Percentiles rank a stretch among this genome's conserved stretches.
Evolutionary conservation across 1,140 invertebrate species (phyloP).

Genomic region (Lanistes nyassanus): DNA sequence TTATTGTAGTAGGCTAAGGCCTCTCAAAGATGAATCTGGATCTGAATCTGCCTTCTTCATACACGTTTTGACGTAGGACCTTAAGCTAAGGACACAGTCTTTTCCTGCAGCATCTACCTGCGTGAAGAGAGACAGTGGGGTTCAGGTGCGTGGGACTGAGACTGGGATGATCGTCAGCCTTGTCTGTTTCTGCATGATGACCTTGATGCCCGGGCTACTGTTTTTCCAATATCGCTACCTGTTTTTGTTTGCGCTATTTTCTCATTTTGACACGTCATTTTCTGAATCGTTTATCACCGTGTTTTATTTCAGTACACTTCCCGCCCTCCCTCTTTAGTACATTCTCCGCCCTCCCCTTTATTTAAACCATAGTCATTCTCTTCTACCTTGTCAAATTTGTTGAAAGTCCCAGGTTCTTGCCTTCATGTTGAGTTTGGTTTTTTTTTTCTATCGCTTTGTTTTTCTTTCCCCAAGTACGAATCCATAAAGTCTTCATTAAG

Average conservation of each 20-base stretch:
- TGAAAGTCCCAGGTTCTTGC: not conserved
- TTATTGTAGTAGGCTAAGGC: too few relatives aligned
- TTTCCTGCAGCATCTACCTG: too few relatives aligned
- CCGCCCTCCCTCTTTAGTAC: not conserved
- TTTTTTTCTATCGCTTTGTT: not conserved
- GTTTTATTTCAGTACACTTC: not conserved
- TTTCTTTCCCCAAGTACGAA: too few relatives aligned
- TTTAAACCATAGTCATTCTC: not conserved
- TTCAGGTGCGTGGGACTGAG: too few relatives aligned
- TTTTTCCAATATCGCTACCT: not conserved
- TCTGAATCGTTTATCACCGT: not conserved
- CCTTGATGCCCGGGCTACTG: not conserved
- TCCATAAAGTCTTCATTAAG: too few relatives aligned
- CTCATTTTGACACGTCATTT: not conserved
- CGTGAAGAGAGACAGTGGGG: too few relatives aligned
- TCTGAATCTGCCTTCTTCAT: too few relatives aligned
- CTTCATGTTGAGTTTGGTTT: not conserved
- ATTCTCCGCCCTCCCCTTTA: not conserved
- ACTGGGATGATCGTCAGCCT: too few relatives aligned
- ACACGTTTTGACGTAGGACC: too few relatives aligned
- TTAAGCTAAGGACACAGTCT: too few relatives aligned
- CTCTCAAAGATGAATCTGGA: too few relatives aligned
- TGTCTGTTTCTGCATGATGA: not conserved
- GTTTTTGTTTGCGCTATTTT: not conserved
- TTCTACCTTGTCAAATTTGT: not conserved